Evolutionary conservation across 2,797 vertebrate genomes (phyloP), one percentile per base, ranked within the genome.

Genomic region (Lagocephalus sceleratus): DNA sequence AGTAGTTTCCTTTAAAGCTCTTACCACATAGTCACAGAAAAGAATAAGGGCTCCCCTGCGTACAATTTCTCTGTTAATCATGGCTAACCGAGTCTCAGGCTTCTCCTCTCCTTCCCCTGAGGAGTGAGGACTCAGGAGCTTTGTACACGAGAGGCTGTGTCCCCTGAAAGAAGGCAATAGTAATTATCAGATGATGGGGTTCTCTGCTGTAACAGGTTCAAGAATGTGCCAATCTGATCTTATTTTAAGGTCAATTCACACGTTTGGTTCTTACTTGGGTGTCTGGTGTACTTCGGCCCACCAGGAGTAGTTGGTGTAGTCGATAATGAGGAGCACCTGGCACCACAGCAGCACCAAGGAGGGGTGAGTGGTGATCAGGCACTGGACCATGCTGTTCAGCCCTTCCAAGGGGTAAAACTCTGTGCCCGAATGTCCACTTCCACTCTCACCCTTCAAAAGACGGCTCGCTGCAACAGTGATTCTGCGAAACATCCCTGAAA

Each of bases 21-120:
- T 94, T 75, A 99, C 97, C 70, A 99, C 97, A 8, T 99, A 99
- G 81, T 99, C 97, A 74, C 96, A 98, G 82, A 99, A 99, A 73
- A 99, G 92, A 66, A 99, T 95, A 40, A 99, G 93, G 0, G 96
- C 94, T 32, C 97, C 97, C 73, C 94, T 88, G 70, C 94, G 93
- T 9, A 98, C 97, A 2, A 98, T 94, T 79, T 99, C 97, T 72
- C 92, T 82, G 71, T 95, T 98, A 80, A 95, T 94, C 91, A 95
- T 87, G 17, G 93, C 91, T 40, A 92, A 89, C 17, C 71, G 91
- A 9, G 86, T 86, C 52, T 90, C 91, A 0, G 81, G 78, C 22
- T 86, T 82, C 0, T 91, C 86, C 17, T 92, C 92, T 0, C 84
- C 90, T 48, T 94, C 93, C 25, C 82, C 91, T 22, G 91, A 89